Base-by-base conservation (phyloP, 1,140 invertebrate species). In the Melipona quadrifasciata region DNA sequence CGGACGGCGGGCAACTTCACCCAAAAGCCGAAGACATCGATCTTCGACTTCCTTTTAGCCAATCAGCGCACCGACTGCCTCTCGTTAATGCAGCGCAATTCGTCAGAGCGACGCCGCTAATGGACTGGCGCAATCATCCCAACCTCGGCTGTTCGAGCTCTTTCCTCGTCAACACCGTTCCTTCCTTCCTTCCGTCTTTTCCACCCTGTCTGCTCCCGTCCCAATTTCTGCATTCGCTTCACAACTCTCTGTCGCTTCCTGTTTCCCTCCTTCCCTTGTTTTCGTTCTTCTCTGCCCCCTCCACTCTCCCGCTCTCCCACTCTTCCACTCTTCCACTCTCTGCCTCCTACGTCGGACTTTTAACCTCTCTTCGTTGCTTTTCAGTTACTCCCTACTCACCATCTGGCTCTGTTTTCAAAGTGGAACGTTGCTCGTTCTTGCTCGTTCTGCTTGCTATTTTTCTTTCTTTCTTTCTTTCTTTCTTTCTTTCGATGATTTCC, bases 101-200 rank as follows among this genome's bases (percentile, higher is more conserved):
- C 87, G 87, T 92, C 89, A 90, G 87, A 88, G 89, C 87, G 84
- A 86, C 87, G 88, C 88, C 87, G 89, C 87, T 93, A 93, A 93
- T 93, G 91, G 91, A 93, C 89, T 89, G 86, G 90, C 90, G 89
- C 91, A 92, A 93, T 92, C 90, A 91, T 91, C 86, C 78, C 82
- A 74, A 78, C 67, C 72, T 72, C 85, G 57, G 82, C 88, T 86
- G 87, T 84, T 64, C 76, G 89, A 90, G 87, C 83, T 82, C 75
- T 83, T 82, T 89, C 70, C 68, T 73, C 74, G 80, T 75, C 73
- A 64, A 81, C 85, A 75, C 34, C 80, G 71, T 80, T 79, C 65
- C 86, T 70, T 64, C 65, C 86, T 70, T 64, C 55, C 80, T 71
- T 80, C 67, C 71, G 51, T 82, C 67, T n/a, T 58, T 31, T 64